Conservation (phyloP, 1,140 invertebrate genomes). For the Drosophila mauritiana region DNA sequence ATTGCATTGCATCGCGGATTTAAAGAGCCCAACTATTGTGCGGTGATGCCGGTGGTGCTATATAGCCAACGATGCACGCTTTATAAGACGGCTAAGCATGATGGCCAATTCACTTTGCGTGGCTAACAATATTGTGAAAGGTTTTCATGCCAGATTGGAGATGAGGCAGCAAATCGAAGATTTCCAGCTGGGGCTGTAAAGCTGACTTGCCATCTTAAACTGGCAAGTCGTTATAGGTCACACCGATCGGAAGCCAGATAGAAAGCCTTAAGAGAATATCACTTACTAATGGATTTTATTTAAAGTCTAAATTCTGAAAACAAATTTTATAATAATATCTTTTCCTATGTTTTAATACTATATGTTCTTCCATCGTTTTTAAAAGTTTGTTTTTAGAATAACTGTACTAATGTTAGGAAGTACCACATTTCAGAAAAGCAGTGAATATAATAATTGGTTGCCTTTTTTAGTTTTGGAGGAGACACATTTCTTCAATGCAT, state of each 20-base stretch:
- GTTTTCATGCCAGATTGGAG: conserved; percentile 65
- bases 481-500: no score
- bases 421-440: no score
- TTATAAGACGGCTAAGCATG: conserved; percentile 32
- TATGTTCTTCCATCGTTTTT: no score
- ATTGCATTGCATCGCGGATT: conserved; percentile 76
- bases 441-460: no score
- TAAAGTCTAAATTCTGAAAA: no score
- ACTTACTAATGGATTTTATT: neutral
- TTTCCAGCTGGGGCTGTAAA: conserved; percentile 9
- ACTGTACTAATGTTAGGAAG: no score
- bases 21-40: conserved; percentile 80
- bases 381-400: no score
- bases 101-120: conserved; percentile 42
- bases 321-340: no score
- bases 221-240: conserved; percentile 42
- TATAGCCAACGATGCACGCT: conserved; percentile 12
- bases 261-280: neutral
- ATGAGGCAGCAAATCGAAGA: conserved; percentile 51
- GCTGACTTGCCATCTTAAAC: conserved; percentile 15
- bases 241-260: conserved; percentile 23
- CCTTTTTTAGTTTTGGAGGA: no score
- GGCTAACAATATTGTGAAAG: conserved; percentile 78
- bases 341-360: no score
- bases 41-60: neutral